Conservation (phyloP, 2,797 vertebrate species). For the Heterohyrax brucei region DNA sequence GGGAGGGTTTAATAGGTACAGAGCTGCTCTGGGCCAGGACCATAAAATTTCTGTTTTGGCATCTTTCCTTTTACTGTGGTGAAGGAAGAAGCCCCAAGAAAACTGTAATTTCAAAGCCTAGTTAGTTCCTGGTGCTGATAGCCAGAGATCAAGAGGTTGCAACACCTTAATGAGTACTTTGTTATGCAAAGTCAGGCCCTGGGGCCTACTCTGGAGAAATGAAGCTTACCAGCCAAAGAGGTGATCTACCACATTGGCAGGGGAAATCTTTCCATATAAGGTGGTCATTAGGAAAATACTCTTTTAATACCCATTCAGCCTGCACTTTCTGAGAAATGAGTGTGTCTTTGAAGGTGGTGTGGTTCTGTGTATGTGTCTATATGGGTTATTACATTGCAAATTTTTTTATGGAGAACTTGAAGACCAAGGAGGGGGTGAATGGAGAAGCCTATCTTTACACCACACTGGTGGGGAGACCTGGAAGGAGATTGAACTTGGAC, state of each 20-base stretch:
- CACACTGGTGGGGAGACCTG: neutral
- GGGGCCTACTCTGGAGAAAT: neutral
- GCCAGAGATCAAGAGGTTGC: neutral
- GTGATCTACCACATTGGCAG: neutral
- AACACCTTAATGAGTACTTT: conserved; percentile 26
- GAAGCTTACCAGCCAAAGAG: neutral
- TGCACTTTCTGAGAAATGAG: neutral
- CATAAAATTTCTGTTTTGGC: neutral
- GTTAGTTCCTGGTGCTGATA: neutral
- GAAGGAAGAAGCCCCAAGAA: neutral
- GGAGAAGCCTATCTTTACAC: neutral
- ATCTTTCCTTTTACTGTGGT: neutral
- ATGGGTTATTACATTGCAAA: neutral
- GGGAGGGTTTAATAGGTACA: neutral
- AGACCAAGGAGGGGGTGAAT: neutral
- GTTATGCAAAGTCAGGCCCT: neutral
- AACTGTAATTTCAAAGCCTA: neutral
- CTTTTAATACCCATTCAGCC: neutral
- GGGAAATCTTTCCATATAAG: neutral
- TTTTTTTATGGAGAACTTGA: neutral
- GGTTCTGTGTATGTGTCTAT: neutral
- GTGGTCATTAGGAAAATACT: neutral
- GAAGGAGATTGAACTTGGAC: neutral
- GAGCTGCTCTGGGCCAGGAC: neutral
- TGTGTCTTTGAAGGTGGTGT: neutral